Evolutionary conservation across 2,888 invertebrate species (phyloP), one percentile per base, ranked within the genome.

Genomic region (Sussaba pulchella): DNA sequence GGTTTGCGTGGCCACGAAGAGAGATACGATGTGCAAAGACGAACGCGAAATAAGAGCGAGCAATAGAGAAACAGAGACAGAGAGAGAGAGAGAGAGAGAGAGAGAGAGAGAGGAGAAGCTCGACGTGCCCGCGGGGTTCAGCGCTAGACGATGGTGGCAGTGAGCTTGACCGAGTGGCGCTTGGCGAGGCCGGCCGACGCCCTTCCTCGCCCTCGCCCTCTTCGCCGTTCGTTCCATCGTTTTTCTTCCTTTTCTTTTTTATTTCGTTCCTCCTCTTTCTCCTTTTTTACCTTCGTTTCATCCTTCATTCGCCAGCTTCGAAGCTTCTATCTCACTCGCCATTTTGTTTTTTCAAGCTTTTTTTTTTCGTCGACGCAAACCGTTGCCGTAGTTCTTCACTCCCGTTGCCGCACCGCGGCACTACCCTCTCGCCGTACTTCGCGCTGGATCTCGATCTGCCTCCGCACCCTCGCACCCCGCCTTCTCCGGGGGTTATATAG

Each of bases 151-250:
- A 89, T 89, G n/a, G n/a, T n/a, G 89, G 89, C 88, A 89, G 89
- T 89, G 89, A 89, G 89, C 89, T 89, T 89, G 89, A 89, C 90
- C 90, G 90, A 90, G 90, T 90, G 90, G 90, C 90, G 90, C 90
- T 90, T 87, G 88, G 88, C 90, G 89, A 90, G 90, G 90, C 90
- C 89, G 89, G 90, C 90, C 90, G 90, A 90, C 90, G 90, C 90
- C 90, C 90, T 89, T 89, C 88, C 89, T 88, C 87, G 45, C 81
- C 83, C 77, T 83, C 78, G 82, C 39, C 39, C 50, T 43, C 52
- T 74, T 36, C 43, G 57, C 59, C 43, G 19, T 31, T 45, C 67
- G n/a, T 19, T 57, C 57, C 31, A 45, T 54, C 59, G 8, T 19
- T 64, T 45, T 50, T 17, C 19, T 31, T 26, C 21, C 21, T 43